phyloP scores from a whole-genome alignment of 2,888 invertebrate species.

The Bembecia ichneumoniformis region DNA sequence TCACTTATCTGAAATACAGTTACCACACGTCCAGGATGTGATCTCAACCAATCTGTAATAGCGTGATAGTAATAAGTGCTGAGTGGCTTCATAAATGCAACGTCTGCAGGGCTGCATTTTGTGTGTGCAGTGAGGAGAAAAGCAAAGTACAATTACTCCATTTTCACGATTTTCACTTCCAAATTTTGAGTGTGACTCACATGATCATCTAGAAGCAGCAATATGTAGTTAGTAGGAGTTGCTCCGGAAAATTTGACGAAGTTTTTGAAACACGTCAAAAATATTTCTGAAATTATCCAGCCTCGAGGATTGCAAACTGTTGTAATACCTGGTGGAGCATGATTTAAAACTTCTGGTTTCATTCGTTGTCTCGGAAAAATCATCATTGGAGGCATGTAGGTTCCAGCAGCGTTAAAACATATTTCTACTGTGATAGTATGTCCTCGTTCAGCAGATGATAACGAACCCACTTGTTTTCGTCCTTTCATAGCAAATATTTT shows the following conservation, averaged over 20 bases:
- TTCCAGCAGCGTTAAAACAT: conserved; percentile 1
- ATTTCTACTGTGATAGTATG: conserved; percentile 12
- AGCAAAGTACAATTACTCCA: conserved; percentile 24
- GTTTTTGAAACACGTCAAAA: conserved; percentile 19
- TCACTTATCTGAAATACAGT: no score
- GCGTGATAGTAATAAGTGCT: no score
- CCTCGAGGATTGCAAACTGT: conserved; percentile 14
- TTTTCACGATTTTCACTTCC: conserved; percentile 22
- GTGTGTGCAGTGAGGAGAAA: conserved; percentile 29
- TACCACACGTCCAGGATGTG: no score
- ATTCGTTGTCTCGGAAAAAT: conserved; percentile 23
- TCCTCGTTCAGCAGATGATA: conserved; percentile 23
- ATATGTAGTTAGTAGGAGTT: conserved; percentile 12
- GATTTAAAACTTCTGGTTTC: conserved; percentile 20
- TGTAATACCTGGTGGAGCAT: conserved; percentile 20
- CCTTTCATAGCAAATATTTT: conserved; percentile 6
- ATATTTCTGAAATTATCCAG: conserved; percentile 20
- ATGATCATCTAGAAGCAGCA: conserved; percentile 34
- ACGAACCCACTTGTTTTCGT: conserved; percentile 12
- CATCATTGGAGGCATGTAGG: conserved; percentile 19
- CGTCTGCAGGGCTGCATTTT: conserved; percentile 7
- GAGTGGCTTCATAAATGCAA: conserved; percentile 20
- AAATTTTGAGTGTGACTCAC: conserved; percentile 11
- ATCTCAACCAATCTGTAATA: no score
- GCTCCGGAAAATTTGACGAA: conserved; percentile 12